Conservation (phyloP, 2,113 vertebrate species). For the Cacatua alba region DNA sequence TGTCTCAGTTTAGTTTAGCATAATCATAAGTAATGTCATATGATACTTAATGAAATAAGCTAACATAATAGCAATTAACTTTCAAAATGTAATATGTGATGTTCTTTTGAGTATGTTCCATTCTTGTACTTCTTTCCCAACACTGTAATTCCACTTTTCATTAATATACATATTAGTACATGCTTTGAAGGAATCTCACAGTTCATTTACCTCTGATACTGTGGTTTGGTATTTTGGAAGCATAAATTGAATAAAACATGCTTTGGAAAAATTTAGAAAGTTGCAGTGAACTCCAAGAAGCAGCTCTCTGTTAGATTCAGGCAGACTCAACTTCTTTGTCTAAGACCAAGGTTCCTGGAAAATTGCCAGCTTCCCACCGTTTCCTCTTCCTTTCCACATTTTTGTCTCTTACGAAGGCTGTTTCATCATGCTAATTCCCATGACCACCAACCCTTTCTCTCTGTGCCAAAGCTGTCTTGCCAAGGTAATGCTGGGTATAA, state of each 20-base stretch:
- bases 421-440: background rate
- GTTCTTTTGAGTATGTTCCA: background rate
- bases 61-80: background rate
- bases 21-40: background rate
- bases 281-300: background rate
- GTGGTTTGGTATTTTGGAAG: background rate
- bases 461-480: background rate
- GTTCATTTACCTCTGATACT: background rate
- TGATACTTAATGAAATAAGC: background rate
- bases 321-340: background rate
- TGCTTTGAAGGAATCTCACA: accelerated
- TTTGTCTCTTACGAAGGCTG: background rate
- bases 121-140: background rate
- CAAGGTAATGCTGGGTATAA: background rate
- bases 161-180: background rate
- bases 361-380: background rate
- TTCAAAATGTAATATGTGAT: background rate
- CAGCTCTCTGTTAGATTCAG: background rate
- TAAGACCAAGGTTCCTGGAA: background rate
- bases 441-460: background rate
- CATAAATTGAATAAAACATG: background rate
- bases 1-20: background rate
- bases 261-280: background rate
- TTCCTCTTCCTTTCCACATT: background rate
- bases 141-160: background rate